Percentiles rank a stretch among this genome's conserved stretches.
These are phyloP conservation scores for Pygathrix nemaeus DNA, from an alignment of 2,113 vertebrate genomes.

Conservation along the genomic window DNA sequence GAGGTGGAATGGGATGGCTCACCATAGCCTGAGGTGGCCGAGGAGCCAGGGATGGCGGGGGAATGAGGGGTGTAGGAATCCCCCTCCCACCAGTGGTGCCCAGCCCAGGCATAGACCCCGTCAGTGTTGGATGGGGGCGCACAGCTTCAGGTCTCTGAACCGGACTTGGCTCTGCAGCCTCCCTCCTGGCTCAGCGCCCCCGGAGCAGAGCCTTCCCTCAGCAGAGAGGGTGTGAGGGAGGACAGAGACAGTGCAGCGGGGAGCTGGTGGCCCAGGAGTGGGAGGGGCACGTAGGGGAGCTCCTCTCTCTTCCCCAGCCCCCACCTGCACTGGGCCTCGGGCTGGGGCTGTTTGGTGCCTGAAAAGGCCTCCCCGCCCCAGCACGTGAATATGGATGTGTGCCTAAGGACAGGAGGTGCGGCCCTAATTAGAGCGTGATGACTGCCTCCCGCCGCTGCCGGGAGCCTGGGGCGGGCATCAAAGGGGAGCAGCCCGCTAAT, in stretches of 20 bases:
- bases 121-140: too few species aligned
- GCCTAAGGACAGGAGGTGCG: slow-evolving; percentile 45
- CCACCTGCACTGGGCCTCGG: background rate
- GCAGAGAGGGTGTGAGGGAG: background rate
- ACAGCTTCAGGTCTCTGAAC: fast-evolving
- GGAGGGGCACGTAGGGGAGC: fast-evolving
- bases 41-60: background rate
- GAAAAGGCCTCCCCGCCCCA: background rate
- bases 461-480: background rate
- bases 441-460: background rate
- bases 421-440: slow-evolving; percentile 19
- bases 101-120: fast-evolving
- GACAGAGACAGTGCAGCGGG: background rate
- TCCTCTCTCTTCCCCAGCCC: background rate
- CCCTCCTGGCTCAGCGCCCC: background rate
- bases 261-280: background rate
- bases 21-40: background rate
- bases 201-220: background rate
- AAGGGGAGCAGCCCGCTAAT: background rate
- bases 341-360: background rate
- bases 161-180: background rate
- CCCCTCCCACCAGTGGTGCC: too few species aligned
- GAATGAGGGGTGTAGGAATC: background rate
- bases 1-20: too few species aligned
- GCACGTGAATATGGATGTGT: slow-evolving; percentile 62